A percentile compares a stretch with the other conserved stretches of the same genome.
phyloP scores from a whole-genome alignment of 1,140 invertebrate species.

The Drosophila cardini region DNA sequence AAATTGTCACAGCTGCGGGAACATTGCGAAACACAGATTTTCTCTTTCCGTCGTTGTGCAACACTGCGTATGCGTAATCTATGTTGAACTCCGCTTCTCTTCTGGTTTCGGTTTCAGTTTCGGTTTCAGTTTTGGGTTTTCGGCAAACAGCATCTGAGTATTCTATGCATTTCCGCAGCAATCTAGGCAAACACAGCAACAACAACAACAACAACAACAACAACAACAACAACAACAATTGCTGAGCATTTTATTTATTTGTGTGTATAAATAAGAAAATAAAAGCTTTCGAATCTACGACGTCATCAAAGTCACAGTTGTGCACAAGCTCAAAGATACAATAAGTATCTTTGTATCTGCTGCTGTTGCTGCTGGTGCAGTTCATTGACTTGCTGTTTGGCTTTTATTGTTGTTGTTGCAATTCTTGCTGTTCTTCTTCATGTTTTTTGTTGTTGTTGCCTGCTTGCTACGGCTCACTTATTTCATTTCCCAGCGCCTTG shows the following conservation, averaged over 20 bases:
- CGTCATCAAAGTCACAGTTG: constrained; percentile 40
- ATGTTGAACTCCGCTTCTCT: constrained; percentile 12
- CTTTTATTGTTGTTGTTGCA: not conserved
- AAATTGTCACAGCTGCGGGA: constrained; percentile 28
- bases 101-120: too few relatives aligned
- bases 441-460: constrained; percentile 34
- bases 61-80: constrained; percentile 45
- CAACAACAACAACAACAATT: too few relatives aligned
- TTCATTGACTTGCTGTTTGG: constrained; percentile 55
- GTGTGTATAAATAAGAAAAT: constrained; percentile 30
- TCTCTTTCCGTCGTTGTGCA: constrained; percentile 3
- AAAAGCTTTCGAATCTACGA: constrained; percentile 17
- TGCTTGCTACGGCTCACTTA: constrained; percentile 65
- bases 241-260: constrained; percentile 26
- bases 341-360: constrained; percentile 41
- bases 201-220: not conserved
- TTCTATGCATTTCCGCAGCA: constrained; percentile 36
- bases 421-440: constrained; percentile 4
- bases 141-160: not conserved
- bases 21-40: constrained; percentile 1
- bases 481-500: constrained; percentile 66
- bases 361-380: constrained; percentile 57
- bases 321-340: constrained; percentile 37
- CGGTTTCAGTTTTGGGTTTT: constrained; percentile 6
- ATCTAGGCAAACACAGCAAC: constrained; percentile 13